Evolutionary conservation across 2,113 vertebrate genomes (phyloP).

Genomic region (Fregetta grallaria): DNA sequence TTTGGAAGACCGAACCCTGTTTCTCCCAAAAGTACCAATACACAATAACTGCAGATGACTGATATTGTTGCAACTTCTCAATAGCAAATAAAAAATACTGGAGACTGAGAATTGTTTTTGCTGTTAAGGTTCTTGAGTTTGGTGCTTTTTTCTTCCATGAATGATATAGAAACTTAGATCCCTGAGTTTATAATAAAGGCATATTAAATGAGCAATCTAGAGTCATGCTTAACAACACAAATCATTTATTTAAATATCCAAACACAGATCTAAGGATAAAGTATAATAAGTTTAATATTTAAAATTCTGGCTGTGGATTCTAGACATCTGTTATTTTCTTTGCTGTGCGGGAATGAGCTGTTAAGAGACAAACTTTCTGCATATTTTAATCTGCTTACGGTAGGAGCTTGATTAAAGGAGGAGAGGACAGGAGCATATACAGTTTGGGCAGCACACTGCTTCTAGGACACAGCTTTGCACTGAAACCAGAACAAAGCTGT

Average conservation of each 20-base stretch:
- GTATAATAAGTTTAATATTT: neutral
- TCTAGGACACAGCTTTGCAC: neutral
- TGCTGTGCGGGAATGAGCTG: neutral
- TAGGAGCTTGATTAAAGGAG: neutral
- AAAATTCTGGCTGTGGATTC: conserved; percentile 8
- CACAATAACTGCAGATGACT: neutral
- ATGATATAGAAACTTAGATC: neutral
- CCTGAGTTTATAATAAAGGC: neutral
- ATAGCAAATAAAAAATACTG: neutral
- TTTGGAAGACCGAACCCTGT: neutral
- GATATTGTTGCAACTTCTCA: neutral
- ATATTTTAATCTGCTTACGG: neutral
- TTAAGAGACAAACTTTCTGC: conserved; percentile 5
- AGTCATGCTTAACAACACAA: neutral
- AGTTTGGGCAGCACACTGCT: neutral
- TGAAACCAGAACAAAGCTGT: neutral
- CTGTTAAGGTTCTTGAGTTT: neutral
- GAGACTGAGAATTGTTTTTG: neutral
- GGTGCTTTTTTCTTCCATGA: neutral
- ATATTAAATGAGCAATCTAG: conserved; percentile 23
- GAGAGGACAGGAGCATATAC: neutral
- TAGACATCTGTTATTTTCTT: conserved; percentile 46
- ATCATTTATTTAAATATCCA: neutral
- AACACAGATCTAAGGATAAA: neutral
- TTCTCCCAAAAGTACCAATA: neutral